Conservation (phyloP, 2,888 invertebrate species). For the Endotricha flammealis region DNA sequence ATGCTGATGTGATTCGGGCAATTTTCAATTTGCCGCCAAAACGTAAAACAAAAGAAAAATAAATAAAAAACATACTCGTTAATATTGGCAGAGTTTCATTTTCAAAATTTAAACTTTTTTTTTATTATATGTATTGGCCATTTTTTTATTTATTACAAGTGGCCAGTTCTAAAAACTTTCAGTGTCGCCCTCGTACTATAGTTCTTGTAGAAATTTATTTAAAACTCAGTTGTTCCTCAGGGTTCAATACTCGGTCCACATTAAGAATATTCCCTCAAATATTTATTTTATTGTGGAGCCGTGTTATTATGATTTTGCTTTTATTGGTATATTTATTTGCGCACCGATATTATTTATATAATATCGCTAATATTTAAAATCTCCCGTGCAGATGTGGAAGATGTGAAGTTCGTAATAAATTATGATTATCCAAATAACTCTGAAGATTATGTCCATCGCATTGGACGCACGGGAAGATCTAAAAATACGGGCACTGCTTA, state of each 20-base stretch:
- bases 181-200: too few relatives aligned
- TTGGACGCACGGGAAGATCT: slow-evolving; percentile 96
- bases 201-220: too few relatives aligned
- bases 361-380: slow-evolving; percentile 4
- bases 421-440: slow-evolving; percentile 98
- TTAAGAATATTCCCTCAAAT: slow-evolving; percentile 20
- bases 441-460: slow-evolving; percentile 98
- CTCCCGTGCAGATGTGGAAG: slow-evolving; percentile 91
- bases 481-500: slow-evolving; percentile 97
- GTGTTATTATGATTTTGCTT: slow-evolving; percentile 14
- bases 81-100: too few relatives aligned
- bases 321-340: background rate
- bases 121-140: too few relatives aligned
- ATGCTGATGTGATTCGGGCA: too few relatives aligned
- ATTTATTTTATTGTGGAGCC: slow-evolving; percentile 3
- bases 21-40: too few relatives aligned
- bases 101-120: too few relatives aligned
- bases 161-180: too few relatives aligned
- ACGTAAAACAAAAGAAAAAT: too few relatives aligned
- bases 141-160: too few relatives aligned
- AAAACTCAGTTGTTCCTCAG: slow-evolving; percentile 19
- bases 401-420: slow-evolving; percentile 99
- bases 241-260: slow-evolving; percentile 10
- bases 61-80: too few relatives aligned
- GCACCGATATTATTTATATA: background rate